Conservation (phyloP, 1,140 invertebrate species). For the Galendromus occidentalis region DNA sequence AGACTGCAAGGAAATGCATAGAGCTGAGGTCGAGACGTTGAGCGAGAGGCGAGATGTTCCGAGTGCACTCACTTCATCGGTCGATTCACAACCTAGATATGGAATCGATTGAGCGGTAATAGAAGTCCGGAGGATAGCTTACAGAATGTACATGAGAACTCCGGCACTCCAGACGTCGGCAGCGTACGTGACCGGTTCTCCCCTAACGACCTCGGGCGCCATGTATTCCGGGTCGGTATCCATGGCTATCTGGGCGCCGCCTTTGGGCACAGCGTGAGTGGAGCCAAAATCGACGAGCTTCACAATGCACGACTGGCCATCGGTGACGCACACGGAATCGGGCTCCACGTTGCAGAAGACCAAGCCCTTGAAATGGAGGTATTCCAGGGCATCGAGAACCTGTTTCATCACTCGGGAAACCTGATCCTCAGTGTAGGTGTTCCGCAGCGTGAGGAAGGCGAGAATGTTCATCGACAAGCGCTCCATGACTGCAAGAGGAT, state of each 20-base stretch:
- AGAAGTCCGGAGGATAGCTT: conserved; percentile 21
- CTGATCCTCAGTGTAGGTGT: conserved; percentile 73
- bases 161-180: conserved; percentile 92
- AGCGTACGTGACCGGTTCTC: conserved; percentile 60
- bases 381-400: conserved; percentile 65
- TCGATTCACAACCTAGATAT: too few species aligned
- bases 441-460: conserved; percentile 59
- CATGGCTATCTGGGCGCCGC: conserved; percentile 46
- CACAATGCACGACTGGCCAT: conserved; percentile 51
- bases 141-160: conserved; percentile 72
- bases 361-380: conserved; percentile 74
- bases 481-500: conserved; percentile 44
- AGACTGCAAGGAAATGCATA: conserved; percentile 31
- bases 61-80: background rate
- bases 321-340: conserved; percentile 85
- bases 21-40: background rate
- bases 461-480: conserved; percentile 73
- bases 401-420: conserved; percentile 62
- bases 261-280: conserved; percentile 52
- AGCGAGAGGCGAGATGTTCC: background rate
- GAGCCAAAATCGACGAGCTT: conserved; percentile 81
- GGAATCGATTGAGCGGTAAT: too few species aligned
- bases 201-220: conserved; percentile 72
- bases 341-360: conserved; percentile 85
- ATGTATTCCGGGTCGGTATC: conserved; percentile 23